Conservation (phyloP, 2,888 invertebrate species). For the Ormyrus rosae region DNA sequence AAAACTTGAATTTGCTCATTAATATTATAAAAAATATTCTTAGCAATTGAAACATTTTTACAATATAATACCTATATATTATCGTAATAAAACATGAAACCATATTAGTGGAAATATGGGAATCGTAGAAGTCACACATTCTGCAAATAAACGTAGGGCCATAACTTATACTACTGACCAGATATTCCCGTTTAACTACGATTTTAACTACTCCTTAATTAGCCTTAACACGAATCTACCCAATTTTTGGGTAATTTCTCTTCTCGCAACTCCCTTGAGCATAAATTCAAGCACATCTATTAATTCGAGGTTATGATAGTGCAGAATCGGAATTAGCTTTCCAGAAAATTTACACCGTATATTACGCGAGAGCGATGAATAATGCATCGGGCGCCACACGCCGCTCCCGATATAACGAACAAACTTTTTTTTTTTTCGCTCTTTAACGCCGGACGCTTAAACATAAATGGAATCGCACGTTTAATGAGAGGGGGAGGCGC, state of each 20-base stretch:
- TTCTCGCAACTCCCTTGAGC: background rate
- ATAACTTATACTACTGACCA: background rate
- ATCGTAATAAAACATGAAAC: too few species aligned
- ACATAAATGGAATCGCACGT: background rate
- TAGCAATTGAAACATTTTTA: too few species aligned
- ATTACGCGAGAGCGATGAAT: slow-evolving; percentile 14
- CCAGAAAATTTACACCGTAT: slow-evolving; percentile 21
- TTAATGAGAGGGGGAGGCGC: background rate
- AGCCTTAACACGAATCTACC: too few species aligned
- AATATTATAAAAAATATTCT: too few species aligned
- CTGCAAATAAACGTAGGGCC: too few species aligned
- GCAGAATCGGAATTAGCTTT: slow-evolving; percentile 16
- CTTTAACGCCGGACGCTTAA: background rate
- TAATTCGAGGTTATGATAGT: slow-evolving; percentile 6
- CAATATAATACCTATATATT: too few species aligned
- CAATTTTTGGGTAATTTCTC: background rate
- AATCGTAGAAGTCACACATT: too few species aligned
- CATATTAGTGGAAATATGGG: too few species aligned
- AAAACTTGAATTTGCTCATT: too few species aligned
- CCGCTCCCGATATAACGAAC: background rate
- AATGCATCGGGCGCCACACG: slow-evolving; percentile 6
- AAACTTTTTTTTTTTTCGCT: slow-evolving; percentile 1
- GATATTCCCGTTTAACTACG: background rate
- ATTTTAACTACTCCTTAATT: background rate
- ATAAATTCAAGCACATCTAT: slow-evolving; percentile 13